These are phyloP conservation scores for Lasius platythorax DNA, from an alignment of 2,888 invertebrate species.

Conservation along the genomic window DNA sequence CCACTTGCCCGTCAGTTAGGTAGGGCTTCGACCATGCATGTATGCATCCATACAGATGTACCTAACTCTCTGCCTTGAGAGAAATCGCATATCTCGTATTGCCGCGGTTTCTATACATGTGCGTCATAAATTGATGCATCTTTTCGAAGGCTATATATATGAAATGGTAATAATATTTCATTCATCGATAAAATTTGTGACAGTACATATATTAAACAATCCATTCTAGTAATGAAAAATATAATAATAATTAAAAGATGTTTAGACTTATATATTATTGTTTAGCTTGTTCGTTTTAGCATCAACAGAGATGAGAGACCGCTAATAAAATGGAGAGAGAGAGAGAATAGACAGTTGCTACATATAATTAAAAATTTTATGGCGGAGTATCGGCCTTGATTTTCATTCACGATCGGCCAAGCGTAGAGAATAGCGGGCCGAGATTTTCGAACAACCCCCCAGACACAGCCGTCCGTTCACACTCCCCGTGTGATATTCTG, in stretches of 20 bases:
- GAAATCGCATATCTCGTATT: conserved; percentile 24
- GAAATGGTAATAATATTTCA: not conserved
- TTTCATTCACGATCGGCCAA: conserved; percentile 43
- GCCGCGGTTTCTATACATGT: not conserved
- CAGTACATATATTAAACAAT: not conserved
- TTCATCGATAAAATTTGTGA: not conserved
- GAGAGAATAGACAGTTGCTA: not conserved
- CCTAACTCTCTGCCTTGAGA: conserved; percentile 20
- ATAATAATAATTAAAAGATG: conserved; percentile 1
- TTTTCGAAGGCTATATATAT: not conserved
- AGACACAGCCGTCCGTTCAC: conserved; percentile 81
- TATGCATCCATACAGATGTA: not conserved
- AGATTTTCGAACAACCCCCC: conserved; percentile 81
- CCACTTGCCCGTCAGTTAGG: conserved; percentile 31
- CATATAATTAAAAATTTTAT: conserved; percentile 38
- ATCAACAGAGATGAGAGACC: not conserved
- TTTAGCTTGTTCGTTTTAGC: not conserved
- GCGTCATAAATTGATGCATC: conserved; percentile 14
- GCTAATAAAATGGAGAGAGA: not conserved
- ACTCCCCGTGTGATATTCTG: conserved; percentile 78
- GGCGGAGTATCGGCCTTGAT: conserved; percentile 16
- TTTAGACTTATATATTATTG: not conserved
- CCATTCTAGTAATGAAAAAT: not conserved
- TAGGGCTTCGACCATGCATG: conserved; percentile 8
- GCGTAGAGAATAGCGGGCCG: conserved; percentile 70